Conservation (phyloP, 2,888 invertebrate genomes). For the Drosophila multiciliata region DNA sequence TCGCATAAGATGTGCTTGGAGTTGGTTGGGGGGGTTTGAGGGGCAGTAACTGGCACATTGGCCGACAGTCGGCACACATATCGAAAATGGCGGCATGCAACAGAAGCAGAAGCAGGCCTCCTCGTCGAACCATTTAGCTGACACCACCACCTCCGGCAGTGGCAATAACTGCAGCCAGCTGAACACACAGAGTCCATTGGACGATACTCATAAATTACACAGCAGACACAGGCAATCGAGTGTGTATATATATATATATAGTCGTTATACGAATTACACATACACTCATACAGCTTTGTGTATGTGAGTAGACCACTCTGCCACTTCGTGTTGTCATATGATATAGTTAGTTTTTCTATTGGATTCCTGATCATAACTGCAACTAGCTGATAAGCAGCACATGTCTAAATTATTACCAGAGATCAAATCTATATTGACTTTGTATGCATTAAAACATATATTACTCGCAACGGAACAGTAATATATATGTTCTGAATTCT, state of each 20-base stretch:
- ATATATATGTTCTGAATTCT: not conserved
- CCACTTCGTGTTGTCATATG: constrained; percentile 46
- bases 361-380: constrained; percentile 40
- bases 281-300: not conserved
- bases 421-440: constrained; percentile 6
- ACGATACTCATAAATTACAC: constrained; percentile 59
- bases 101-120: constrained; percentile 22
- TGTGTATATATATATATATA: constrained; percentile 25
- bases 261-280: constrained; percentile 26
- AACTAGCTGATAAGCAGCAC: constrained; percentile 19
- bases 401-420: constrained; percentile 16
- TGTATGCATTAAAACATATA: not conserved
- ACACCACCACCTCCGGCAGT: constrained; percentile 34
- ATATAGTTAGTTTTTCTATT: constrained; percentile 35
- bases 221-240: constrained; percentile 39
- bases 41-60: constrained; percentile 49
- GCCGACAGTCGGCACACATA: constrained; percentile 61
- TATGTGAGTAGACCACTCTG: constrained; percentile 25
- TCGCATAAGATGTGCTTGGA: constrained; percentile 36
- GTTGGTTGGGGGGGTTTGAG: not conserved
- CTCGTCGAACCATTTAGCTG: constrained; percentile 29
- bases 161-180: constrained; percentile 31
- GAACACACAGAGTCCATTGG: constrained; percentile 33
- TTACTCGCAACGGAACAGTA: not conserved
- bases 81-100: constrained; percentile 47